Conservation (phyloP, 2,797 vertebrate genomes). For the Etheostoma perlongum region DNA sequence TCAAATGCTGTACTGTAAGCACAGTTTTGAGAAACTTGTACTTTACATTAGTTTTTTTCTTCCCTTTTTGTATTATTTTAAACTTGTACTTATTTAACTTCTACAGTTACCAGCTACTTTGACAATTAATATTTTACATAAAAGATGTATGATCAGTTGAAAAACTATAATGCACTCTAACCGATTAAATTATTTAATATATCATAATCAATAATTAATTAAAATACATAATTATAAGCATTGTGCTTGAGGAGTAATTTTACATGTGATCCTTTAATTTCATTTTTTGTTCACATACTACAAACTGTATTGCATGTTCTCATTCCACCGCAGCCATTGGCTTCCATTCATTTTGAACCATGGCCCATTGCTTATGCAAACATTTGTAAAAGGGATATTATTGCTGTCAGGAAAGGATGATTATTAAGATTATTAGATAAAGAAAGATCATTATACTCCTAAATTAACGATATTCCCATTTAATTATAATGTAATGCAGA, state of each 20-base stretch:
- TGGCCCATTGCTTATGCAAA: no score
- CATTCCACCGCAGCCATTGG: no score
- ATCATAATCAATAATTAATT: neutral
- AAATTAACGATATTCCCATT: neutral
- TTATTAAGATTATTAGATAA: neutral
- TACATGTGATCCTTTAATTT: no score
- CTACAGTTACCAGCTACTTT: neutral
- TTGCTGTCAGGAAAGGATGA: neutral
- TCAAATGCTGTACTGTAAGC: no score
- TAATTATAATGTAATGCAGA: neutral
- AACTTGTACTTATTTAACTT: neutral
- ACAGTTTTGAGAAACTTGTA: no score
- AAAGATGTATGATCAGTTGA: neutral
- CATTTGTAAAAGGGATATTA: neutral
- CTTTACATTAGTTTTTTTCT: neutral
- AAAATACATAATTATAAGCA: neutral
- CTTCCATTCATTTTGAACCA: neutral
- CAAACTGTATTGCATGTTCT: no score
- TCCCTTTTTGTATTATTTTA: neutral
- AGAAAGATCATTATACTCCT: no score
- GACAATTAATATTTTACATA: neutral
- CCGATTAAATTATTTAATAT: no score
- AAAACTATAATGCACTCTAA: neutral
- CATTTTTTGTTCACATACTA: no score
- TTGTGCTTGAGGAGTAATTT: neutral